Evolutionary conservation across 2,888 invertebrate genomes (phyloP).

Genomic region (Drosophila aldrichi): DNA sequence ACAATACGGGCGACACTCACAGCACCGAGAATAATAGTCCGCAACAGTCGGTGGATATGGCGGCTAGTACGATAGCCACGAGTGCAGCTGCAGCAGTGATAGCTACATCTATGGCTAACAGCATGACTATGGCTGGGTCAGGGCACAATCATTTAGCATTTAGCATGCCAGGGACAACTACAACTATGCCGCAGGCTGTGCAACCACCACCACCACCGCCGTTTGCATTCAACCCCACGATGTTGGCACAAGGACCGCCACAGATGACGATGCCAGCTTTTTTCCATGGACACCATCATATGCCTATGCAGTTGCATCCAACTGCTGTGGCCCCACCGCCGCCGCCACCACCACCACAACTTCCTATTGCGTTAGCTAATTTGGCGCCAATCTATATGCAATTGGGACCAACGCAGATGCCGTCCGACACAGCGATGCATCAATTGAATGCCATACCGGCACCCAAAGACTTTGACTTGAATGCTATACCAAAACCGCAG

Average conservation of each 20-base stretch:
- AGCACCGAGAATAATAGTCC: slow-evolving; percentile 40
- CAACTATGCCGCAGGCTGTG: slow-evolving; percentile 43
- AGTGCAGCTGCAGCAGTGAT: slow-evolving; percentile 49
- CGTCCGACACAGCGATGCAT: slow-evolving; percentile 83
- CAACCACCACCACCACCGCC: slow-evolving; percentile 68
- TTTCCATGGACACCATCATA: slow-evolving; percentile 61
- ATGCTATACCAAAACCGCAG: slow-evolving; percentile 88
- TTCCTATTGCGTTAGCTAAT: slow-evolving; percentile 76
- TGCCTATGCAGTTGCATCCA: slow-evolving; percentile 83
- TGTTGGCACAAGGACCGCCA: slow-evolving; percentile 78
- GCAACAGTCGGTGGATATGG: slow-evolving; percentile 41
- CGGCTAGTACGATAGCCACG: slow-evolving; percentile 39
- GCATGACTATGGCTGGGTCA: slow-evolving; percentile 53
- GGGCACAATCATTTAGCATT: slow-evolving; percentile 60
- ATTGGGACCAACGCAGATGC: slow-evolving; percentile 73
- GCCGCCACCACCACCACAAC: slow-evolving; percentile 79
- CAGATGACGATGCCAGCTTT: slow-evolving; percentile 71
- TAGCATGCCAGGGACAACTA: slow-evolving; percentile 46
- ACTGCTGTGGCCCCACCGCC: slow-evolving; percentile 78
- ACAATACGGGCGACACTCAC: slow-evolving; percentile 23
- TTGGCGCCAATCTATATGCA: slow-evolving; percentile 85
- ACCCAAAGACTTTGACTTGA: slow-evolving; percentile 87
- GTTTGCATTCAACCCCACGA: slow-evolving; percentile 67
- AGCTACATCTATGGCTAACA: slow-evolving; percentile 54
- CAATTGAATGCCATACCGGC: slow-evolving; percentile 88